Base-by-base conservation (phyloP, 2,113 vertebrate species). In the Sinocyclocheilus anophthalmus region DNA sequence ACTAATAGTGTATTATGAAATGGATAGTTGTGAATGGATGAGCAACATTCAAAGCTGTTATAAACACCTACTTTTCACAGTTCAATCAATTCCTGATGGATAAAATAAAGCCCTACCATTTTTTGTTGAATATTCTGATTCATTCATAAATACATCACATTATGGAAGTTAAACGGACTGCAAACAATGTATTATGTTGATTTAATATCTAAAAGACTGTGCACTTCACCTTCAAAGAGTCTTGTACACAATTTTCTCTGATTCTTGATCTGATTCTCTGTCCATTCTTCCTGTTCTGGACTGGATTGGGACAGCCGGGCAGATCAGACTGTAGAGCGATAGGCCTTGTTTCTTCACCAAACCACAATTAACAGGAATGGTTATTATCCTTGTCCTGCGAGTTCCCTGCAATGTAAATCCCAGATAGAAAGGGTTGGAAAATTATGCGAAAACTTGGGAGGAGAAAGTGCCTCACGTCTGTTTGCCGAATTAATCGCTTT, bases 401-500 rank as follows among this genome's bases (percentile, higher is more conserved):
- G 33, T 63, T 97, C 96, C 97, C 96, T 97, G 97, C 96, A 97
- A 98, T 97, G 97, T 97, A 97, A 98, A 98, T 98, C 97, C 97
- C 96, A 98, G 96, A 98, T 97, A 97, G 97, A 97, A 96, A 76
- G 85, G 87, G 81, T 83, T 26, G 75, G 85, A 96, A 98, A 98
- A 98, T 97, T 98, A 98, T 97, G 96, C 96, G 94, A 96, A 96
- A 96, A 96, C 97, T 97, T 97, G 87, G 97, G 96, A 98, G 97
- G 97, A 99, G 97, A 98, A 98, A 99, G 97, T 97, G 96, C 96
- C 98, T 99, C 97, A 97, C 97, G 99, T 99, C 98, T 99, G 97
- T 99, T 99, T 99, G 97, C 97, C 98, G 98, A 99, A 99, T 99
- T 99, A 99, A 99, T 99, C 97, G 98, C 97, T 99, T 98, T 97